A percentile compares a stretch with the other conserved stretches of the same genome.
These are phyloP conservation scores for Euspilapteryx auroguttella DNA, from an alignment of 2,888 invertebrate genomes.

Conservation along the genomic window DNA sequence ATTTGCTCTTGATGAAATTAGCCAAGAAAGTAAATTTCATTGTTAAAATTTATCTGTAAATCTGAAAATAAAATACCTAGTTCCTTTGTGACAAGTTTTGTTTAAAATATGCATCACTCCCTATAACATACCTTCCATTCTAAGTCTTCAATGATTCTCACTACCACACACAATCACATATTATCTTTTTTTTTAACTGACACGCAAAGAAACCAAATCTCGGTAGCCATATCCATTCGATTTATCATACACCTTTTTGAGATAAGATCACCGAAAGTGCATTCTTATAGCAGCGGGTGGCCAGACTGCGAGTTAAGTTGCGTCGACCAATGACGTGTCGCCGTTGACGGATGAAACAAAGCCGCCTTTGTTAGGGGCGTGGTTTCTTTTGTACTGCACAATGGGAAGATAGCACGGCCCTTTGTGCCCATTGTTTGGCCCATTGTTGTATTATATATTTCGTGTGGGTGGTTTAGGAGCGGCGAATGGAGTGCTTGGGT, in stretches of 20 bases:
- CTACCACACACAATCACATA: too few relatives aligned
- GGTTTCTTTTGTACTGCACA: slow-evolving; percentile 43
- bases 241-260: slow-evolving; percentile 3
- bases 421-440: slow-evolving; percentile 38
- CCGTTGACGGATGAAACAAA: slow-evolving; percentile 42
- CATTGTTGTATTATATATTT: slow-evolving; percentile 24
- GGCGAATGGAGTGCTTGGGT: slow-evolving; percentile 9
- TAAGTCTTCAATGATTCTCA: too few relatives aligned
- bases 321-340: slow-evolving; percentile 29
- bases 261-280: slow-evolving; percentile 5
- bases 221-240: slow-evolving; percentile 4
- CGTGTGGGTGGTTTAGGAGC: slow-evolving; percentile 13
- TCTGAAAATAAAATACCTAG: too few relatives aligned
- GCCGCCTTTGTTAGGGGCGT: slow-evolving; percentile 40
- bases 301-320: slow-evolving; percentile 10
- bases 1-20: too few relatives aligned
- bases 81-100: too few relatives aligned
- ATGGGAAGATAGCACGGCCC: slow-evolving; percentile 47
- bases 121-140: too few relatives aligned
- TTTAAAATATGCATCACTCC: too few relatives aligned
- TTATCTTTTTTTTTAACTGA: too few relatives aligned
- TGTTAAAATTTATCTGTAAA: too few relatives aligned
- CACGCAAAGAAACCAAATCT: too few relatives aligned
- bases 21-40: too few relatives aligned
- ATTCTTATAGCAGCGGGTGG: slow-evolving; percentile 35